Evolutionary conservation across 1,140 invertebrate species (phyloP).

Genomic region (Aleiodes sp.): DNA sequence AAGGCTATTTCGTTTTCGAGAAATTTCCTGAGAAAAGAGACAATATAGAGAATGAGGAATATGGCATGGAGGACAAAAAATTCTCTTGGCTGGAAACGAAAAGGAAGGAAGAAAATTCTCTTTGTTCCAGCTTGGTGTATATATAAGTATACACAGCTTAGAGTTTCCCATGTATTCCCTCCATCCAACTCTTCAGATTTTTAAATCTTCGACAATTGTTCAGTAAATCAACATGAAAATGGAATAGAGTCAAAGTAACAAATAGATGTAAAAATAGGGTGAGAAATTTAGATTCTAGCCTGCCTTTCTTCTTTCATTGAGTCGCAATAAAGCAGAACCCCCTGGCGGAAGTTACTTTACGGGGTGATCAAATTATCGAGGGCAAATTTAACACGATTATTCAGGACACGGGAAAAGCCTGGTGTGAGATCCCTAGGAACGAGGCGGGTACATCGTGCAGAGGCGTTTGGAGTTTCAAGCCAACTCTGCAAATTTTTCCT

Average conservation of each 20-base stretch:
- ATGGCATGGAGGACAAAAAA: background rate
- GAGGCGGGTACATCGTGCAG: background rate
- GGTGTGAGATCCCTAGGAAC: background rate
- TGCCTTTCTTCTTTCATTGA: background rate
- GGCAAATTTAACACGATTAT: constrained; percentile 2
- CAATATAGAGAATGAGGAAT: background rate
- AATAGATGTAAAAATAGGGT: background rate
- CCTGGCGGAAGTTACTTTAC: constrained; percentile 2
- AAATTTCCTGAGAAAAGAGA: constrained; percentile 3
- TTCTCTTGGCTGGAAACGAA: too few relatives aligned
- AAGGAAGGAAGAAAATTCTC: too few relatives aligned
- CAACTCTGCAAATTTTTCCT: constrained; percentile 1
- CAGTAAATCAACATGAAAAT: too few relatives aligned
- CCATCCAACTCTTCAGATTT: too few relatives aligned
- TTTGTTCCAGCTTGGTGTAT: too few relatives aligned
- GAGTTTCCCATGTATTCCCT: too few relatives aligned
- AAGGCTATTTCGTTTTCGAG: background rate
- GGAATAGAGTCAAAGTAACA: too few relatives aligned
- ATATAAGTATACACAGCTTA: too few relatives aligned
- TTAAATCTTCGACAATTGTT: too few relatives aligned
- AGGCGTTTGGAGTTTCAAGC: constrained; percentile 5
- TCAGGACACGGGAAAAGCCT: constrained; percentile 8
- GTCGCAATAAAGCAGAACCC: background rate
- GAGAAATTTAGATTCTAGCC: constrained; percentile 6
- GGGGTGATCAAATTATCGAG: constrained; percentile 6